Conservation (phyloP, 1,140 invertebrate genomes). For the Drosophila repletoides region DNA sequence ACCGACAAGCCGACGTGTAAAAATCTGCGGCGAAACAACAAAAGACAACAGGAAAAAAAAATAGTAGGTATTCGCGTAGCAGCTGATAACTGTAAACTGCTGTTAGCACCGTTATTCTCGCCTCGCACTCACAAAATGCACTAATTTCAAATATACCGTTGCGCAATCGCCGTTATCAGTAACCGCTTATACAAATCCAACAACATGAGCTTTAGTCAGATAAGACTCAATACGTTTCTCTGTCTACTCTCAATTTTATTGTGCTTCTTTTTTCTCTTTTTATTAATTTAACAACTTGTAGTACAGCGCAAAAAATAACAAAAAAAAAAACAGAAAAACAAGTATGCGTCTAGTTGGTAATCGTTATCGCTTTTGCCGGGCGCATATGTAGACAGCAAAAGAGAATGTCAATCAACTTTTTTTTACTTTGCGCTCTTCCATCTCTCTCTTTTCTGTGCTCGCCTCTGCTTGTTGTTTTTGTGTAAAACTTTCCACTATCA, state of each 20-base stretch:
- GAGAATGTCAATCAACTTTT: slow-evolving; percentile 33
- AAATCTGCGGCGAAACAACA: slow-evolving; percentile 1
- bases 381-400: too few relatives aligned
- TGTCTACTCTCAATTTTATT: slow-evolving; percentile 16
- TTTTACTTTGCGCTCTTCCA: slow-evolving; percentile 10
- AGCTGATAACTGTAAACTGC: slow-evolving; percentile 56
- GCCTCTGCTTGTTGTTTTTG: slow-evolving; percentile 13
- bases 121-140: slow-evolving; percentile 12
- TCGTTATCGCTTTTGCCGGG: slow-evolving; percentile 60
- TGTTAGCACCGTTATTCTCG: slow-evolving; percentile 35
- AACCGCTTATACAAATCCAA: slow-evolving; percentile 28
- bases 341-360: slow-evolving; percentile 27
- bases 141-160: slow-evolving; percentile 37
- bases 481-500: slow-evolving; percentile 43
- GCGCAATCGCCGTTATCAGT: slow-evolving; percentile 64
- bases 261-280: slow-evolving; percentile 22
- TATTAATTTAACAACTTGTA: slow-evolving; percentile 5
- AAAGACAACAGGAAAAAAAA: slow-evolving; percentile 21
- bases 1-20: not conserved
- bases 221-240: slow-evolving; percentile 41
- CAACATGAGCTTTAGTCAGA: slow-evolving; percentile 23
- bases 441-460: not conserved
- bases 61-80: slow-evolving; percentile 4
- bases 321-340: too few relatives aligned
- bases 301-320: not conserved